A percentile compares a stretch with the other conserved stretches of the same genome.
Conservation (phyloP, 1,140 invertebrate species). For the Conus ventricosus region DNA sequence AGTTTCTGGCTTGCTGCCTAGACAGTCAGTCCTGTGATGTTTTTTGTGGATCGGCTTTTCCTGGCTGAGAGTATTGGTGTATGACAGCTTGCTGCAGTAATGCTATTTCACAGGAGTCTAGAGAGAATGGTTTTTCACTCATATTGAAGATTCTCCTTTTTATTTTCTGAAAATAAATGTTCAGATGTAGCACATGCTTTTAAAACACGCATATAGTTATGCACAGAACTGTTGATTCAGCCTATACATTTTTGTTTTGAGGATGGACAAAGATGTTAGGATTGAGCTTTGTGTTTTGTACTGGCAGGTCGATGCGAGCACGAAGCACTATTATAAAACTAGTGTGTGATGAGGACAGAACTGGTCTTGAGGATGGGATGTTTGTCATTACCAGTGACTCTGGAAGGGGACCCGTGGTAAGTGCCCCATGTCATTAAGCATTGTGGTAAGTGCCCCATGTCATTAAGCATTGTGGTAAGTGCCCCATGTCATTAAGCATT, state of each 20-base stretch:
- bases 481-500: background rate
- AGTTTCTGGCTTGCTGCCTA: too few species aligned
- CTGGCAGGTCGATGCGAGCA: conserved; percentile 37
- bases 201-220: background rate
- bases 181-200: background rate
- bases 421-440: background rate
- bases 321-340: conserved; percentile 42
- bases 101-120: too few species aligned
- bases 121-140: too few species aligned
- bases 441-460: conserved; percentile 33
- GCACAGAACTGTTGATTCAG: background rate
- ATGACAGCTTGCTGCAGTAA: too few species aligned
- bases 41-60: too few species aligned
- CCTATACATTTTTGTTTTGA: too few species aligned
- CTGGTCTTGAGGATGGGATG: conserved; percentile 36
- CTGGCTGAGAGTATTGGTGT: too few species aligned
- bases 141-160: too few species aligned
- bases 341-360: conserved; percentile 36
- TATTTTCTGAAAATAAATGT: too few species aligned
- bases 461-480: conserved; percentile 46
- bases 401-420: conserved; percentile 38
- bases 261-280: background rate
- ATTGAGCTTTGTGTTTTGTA: background rate
- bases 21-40: too few species aligned
- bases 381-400: conserved; percentile 42